Percentiles rank a stretch among this genome's conserved stretches.
Conservation (phyloP, 2,113 vertebrate species). For the Istiophorus platypterus region DNA sequence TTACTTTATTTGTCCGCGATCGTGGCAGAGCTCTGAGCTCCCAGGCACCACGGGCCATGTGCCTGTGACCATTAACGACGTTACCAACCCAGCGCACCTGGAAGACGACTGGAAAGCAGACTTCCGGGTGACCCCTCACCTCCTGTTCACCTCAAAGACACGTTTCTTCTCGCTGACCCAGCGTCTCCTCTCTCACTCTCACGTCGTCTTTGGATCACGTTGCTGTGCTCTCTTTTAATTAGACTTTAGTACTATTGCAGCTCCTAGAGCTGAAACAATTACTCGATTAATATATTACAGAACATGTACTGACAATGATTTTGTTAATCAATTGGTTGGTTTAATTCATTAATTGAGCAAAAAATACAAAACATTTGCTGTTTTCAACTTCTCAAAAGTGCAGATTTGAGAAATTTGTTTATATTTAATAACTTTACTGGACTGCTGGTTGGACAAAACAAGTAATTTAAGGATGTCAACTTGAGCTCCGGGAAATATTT, state of each 20-base stretch:
- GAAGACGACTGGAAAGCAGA: constrained; percentile 50
- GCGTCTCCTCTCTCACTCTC: constrained; percentile 13
- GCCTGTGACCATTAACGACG: constrained; percentile 15
- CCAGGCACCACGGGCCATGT: neutral
- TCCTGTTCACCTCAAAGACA: constrained; percentile 46
- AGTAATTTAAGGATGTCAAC: neutral
- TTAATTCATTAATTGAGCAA: too few species aligned
- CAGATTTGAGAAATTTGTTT: too few species aligned
- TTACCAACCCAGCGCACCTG: constrained; percentile 64
- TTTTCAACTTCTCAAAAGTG: too few species aligned
- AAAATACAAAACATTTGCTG: too few species aligned
- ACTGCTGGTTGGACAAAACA: neutral
- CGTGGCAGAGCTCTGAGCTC: constrained; percentile 28
- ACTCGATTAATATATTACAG: too few species aligned
- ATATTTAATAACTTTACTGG: too few species aligned
- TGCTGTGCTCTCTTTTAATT: neutral
- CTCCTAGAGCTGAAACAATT: neutral
- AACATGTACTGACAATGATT: too few species aligned
- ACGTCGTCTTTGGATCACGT: neutral
- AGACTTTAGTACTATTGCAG: neutral
- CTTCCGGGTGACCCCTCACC: constrained; percentile 71
- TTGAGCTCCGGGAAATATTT: neutral
- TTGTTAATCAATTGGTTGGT: too few species aligned
- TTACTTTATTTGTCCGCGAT: too few species aligned
- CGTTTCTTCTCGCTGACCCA: constrained; percentile 24